Conservation (phyloP, 2,797 vertebrate genomes). For the Characodon lateralis region DNA sequence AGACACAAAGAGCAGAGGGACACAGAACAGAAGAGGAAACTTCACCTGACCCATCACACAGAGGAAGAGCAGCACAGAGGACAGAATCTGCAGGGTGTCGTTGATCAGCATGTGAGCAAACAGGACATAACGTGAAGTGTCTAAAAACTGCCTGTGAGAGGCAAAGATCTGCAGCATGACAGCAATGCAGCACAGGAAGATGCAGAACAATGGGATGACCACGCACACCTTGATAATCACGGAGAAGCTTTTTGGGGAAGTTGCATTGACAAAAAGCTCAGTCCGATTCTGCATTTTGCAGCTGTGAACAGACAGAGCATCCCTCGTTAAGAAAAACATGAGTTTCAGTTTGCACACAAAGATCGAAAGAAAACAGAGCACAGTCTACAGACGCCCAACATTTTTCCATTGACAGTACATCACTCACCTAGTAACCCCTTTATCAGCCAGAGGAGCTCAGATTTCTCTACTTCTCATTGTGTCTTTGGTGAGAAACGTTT, state of each 20-base stretch:
- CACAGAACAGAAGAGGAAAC: slow-evolving; percentile 67
- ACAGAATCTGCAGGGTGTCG: slow-evolving; percentile 77
- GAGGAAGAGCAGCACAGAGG: slow-evolving; percentile 75
- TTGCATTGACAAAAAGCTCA: slow-evolving; percentile 54
- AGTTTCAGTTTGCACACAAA: background rate
- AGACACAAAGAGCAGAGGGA: slow-evolving; percentile 71
- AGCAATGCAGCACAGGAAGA: slow-evolving; percentile 75
- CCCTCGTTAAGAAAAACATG: slow-evolving; percentile 28
- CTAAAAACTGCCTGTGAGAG: slow-evolving; percentile 76
- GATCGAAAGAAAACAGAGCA: background rate
- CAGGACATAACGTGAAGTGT: slow-evolving; percentile 78
- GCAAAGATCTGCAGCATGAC: slow-evolving; percentile 78
- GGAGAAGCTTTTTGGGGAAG: slow-evolving; percentile 49
- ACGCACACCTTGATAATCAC: slow-evolving; percentile 76
- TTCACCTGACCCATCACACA: slow-evolving; percentile 57
- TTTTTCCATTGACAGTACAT: background rate
- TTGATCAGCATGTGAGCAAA: slow-evolving; percentile 82
- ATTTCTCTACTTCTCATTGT: slow-evolving; percentile 23
- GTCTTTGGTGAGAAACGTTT: background rate
- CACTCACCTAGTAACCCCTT: slow-evolving; percentile 20
- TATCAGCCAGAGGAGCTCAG: background rate
- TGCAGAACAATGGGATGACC: slow-evolving; percentile 70
- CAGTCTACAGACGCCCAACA: background rate
- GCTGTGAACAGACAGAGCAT: slow-evolving; percentile 4
- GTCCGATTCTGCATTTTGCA: slow-evolving; percentile 74